Percentiles rank a stretch among this genome's conserved stretches.
Conservation (phyloP, 1,140 invertebrate species). For the Temnothorax curvispinosus region DNA sequence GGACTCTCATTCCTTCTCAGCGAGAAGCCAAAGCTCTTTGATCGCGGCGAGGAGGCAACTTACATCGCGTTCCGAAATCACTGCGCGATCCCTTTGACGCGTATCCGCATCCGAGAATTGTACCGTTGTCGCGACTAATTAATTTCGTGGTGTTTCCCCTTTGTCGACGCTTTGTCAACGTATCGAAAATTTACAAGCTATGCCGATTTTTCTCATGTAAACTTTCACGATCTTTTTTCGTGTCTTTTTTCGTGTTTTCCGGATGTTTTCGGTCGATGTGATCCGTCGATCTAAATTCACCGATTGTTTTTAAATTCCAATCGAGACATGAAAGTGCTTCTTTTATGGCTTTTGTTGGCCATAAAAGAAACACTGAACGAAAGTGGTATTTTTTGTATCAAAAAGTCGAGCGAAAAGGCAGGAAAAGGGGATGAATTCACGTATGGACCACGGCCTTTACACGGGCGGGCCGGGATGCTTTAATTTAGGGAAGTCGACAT, state of each 20-base stretch:
- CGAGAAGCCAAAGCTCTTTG: conserved; percentile 39
- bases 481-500: conserved; percentile 72
- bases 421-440: conserved; percentile 5
- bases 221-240: not conserved
- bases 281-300: conserved; percentile 20
- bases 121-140: conserved; percentile 29
- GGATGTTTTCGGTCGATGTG: conserved; percentile 10
- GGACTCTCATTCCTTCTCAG: conserved; percentile 25
- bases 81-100: conserved; percentile 63
- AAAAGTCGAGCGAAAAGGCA: conserved; percentile 20
- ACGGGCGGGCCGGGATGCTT: conserved; percentile 60
- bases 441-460: conserved; percentile 48
- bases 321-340: conserved; percentile 23
- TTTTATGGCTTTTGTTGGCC: too few relatives aligned
- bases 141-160: conserved; percentile 6
- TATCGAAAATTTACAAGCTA: conserved; percentile 7
- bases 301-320: conserved; percentile 31
- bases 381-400: conserved; percentile 55
- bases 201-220: not conserved
- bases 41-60: conserved; percentile 30
- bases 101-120: conserved; percentile 45
- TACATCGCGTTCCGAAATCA: conserved; percentile 36
- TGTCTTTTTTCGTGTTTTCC: conserved; percentile 6
- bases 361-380: conserved; percentile 50
- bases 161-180: not conserved